phyloP scores from a whole-genome alignment of 2,113 vertebrate genomes.

The Redunca redunca region DNA sequence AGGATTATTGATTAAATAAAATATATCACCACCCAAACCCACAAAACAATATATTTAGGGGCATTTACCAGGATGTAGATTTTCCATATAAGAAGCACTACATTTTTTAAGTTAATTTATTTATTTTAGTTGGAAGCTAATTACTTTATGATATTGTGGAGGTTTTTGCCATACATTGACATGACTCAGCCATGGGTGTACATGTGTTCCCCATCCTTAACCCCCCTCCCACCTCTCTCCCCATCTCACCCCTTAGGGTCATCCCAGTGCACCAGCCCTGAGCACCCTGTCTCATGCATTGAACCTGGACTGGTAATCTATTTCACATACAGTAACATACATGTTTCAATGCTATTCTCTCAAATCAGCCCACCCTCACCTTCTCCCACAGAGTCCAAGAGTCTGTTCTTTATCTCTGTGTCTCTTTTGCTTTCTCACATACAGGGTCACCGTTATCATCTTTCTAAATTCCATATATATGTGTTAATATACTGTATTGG shows the following conservation, averaged over 20 bases:
- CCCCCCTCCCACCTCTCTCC: not conserved
- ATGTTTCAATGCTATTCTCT: not conserved
- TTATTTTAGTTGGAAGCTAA: not conserved
- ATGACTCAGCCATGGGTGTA: not conserved
- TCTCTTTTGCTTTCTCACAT: not conserved
- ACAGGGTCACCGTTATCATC: not conserved
- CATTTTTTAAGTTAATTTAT: not conserved
- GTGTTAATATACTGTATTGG: not conserved
- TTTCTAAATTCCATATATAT: not conserved
- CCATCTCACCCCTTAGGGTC: not conserved
- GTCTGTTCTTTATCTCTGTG: not conserved
- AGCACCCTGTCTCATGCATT: not conserved
- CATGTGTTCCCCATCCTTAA: not conserved
- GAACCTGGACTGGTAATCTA: rapidly evolving
- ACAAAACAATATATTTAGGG: not conserved
- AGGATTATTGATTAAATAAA: conserved; percentile 39
- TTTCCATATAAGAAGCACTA: not conserved
- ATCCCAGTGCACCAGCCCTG: not conserved
- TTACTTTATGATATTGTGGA: not conserved
- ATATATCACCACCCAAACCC: not conserved
- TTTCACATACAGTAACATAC: not conserved
- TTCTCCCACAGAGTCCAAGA: not conserved
- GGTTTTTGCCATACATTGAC: not conserved
- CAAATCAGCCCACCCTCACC: not conserved
- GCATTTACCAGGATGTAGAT: not conserved